phyloP scores from a whole-genome alignment of 2,113 vertebrate species.

The Atractosteus spatula region DNA sequence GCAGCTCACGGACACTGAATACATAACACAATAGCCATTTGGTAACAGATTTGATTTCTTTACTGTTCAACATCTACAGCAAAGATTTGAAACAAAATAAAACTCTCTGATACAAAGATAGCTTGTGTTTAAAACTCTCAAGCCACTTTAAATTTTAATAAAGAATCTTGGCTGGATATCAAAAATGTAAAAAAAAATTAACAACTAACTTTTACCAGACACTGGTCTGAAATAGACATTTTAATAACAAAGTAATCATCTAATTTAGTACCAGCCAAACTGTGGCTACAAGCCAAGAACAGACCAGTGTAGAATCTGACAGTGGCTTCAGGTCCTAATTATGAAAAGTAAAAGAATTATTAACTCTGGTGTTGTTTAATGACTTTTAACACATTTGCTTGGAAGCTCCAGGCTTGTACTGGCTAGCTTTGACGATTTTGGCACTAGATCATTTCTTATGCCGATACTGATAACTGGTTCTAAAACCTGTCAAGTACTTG shows the following conservation, averaged over 20 bases:
- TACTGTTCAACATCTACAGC: too few relatives aligned
- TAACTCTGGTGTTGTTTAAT: conserved; percentile 43
- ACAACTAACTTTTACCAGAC: background rate
- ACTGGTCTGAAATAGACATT: conserved; percentile 5
- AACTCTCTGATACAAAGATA: too few relatives aligned
- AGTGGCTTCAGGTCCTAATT: conserved; percentile 41
- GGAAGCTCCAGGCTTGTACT: conserved; percentile 24
- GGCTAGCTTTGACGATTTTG: conserved; percentile 23
- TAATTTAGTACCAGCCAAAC: conserved; percentile 43
- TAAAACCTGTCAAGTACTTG: too few relatives aligned
- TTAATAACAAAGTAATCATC: conserved; percentile 41
- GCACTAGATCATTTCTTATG: background rate
- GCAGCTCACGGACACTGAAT: too few relatives aligned
- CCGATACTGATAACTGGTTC: too few relatives aligned
- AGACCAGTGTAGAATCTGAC: conserved; percentile 20
- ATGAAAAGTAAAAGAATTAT: conserved; percentile 46
- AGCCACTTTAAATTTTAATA: too few relatives aligned
- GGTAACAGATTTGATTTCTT: too few relatives aligned
- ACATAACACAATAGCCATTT: too few relatives aligned
- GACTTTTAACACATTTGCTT: conserved; percentile 39
- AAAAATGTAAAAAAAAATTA: background rate
- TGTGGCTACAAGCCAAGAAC: conserved; percentile 35
- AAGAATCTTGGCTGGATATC: too few relatives aligned
- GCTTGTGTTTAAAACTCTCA: too few relatives aligned
- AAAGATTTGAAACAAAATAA: too few relatives aligned